phyloP scores from a whole-genome alignment of 2,797 vertebrate genomes.

The Aulostomus chinensis region DNA sequence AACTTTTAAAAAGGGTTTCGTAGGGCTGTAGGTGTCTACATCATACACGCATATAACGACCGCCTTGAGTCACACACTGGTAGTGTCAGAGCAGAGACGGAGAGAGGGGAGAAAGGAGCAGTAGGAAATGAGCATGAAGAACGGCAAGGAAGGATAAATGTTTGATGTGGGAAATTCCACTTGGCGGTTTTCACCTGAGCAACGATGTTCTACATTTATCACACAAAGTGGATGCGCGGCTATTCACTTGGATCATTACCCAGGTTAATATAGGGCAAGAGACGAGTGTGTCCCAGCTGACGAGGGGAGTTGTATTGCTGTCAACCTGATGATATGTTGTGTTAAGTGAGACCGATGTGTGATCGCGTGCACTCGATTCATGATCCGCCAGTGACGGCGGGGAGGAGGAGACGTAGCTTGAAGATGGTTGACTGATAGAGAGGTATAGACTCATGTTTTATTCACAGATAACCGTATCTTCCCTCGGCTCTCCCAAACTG shows the following conservation, averaged over 20 bases:
- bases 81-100: constrained; percentile 59
- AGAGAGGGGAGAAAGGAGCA: constrained; percentile 52
- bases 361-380: constrained; percentile 61
- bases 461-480: constrained; percentile 76
- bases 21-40: constrained; percentile 80
- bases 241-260: constrained; percentile 70
- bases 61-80: constrained; percentile 74
- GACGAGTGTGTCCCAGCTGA: constrained; percentile 62
- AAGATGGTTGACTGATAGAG: constrained; percentile 75
- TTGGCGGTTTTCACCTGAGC: constrained; percentile 68
- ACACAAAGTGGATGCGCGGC: constrained; percentile 65
- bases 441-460: constrained; percentile 79
- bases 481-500: constrained; percentile 69
- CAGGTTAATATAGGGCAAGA: constrained; percentile 68
- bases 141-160: constrained; percentile 75
- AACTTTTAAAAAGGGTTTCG: constrained; percentile 91
- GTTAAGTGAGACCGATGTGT: constrained; percentile 75
- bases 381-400: constrained; percentile 55
- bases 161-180: constrained; percentile 80
- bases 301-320: constrained; percentile 57
- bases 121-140: constrained; percentile 62
- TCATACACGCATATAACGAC: constrained; percentile 68
- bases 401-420: constrained; percentile 52
- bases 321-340: constrained; percentile 72
- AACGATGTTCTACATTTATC: constrained; percentile 71